phyloP scores from a whole-genome alignment of 1,140 invertebrate genomes.

The Diplogasteroides magnus region DNA sequence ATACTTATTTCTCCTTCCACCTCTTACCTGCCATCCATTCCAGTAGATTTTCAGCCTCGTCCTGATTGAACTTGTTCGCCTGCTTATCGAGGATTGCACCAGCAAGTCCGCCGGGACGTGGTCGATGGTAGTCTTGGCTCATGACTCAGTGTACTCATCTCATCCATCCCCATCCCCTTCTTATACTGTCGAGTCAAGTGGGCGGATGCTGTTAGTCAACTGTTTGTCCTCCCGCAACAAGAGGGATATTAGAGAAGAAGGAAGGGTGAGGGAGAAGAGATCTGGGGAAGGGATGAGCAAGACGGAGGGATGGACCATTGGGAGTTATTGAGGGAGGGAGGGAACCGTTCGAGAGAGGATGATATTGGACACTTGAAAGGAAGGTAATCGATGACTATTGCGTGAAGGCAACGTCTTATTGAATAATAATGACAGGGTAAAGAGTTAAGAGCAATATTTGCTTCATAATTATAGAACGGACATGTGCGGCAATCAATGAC shows the following conservation, averaged over 20 bases:
- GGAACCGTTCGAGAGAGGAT: too few relatives aligned
- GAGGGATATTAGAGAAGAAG: background rate
- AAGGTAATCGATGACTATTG: too few relatives aligned
- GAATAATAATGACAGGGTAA: too few relatives aligned
- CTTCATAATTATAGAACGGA: too few relatives aligned
- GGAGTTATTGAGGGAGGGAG: too few relatives aligned
- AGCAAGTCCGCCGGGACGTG: conserved; percentile 30
- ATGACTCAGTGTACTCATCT: conserved; percentile 6
- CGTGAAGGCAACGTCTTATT: too few relatives aligned
- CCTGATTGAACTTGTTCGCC: conserved; percentile 77
- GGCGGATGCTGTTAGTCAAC: conserved; percentile 1
- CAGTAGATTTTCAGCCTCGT: conserved; percentile 78
- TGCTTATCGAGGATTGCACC: conserved; percentile 46
- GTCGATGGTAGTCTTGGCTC: conserved; percentile 30
- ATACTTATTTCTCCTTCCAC: background rate
- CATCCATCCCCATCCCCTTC: background rate
- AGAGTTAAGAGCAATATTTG: too few relatives aligned
- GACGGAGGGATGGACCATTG: too few relatives aligned
- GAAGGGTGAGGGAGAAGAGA: background rate
- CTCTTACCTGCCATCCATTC: conserved; percentile 71
- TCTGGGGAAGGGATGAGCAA: background rate
- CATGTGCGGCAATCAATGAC: too few relatives aligned
- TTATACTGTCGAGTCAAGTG: background rate
- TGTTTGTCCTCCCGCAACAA: background rate
- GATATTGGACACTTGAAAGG: too few relatives aligned